phyloP scores from a whole-genome alignment of 2,113 vertebrate genomes.

The Oceanites oceanicus region DNA sequence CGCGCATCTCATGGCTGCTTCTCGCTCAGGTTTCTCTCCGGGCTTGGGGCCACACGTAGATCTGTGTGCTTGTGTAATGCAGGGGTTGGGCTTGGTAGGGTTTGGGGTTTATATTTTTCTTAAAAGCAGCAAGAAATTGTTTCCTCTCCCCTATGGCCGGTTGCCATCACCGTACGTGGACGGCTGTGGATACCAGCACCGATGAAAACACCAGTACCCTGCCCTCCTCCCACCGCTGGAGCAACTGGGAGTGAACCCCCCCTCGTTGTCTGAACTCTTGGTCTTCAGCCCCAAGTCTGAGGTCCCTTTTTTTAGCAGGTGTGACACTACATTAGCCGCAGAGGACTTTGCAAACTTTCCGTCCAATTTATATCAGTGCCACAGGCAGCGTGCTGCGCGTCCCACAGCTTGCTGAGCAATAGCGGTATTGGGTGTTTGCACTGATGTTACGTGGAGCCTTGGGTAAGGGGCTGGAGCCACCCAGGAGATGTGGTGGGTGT shows the following conservation, averaged over 20 bases:
- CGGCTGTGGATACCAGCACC: background rate
- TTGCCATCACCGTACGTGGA: rapidly evolving
- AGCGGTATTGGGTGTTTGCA: no score
- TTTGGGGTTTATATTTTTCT: background rate
- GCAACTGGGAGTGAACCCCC: background rate
- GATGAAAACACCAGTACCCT: background rate
- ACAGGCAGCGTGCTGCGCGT: background rate
- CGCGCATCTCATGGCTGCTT: rapidly evolving
- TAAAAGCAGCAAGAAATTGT: background rate
- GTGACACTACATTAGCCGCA: background rate
- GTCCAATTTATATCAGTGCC: background rate
- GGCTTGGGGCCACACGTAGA: rapidly evolving
- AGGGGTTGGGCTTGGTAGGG: background rate
- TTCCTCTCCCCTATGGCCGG: background rate
- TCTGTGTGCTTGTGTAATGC: background rate
- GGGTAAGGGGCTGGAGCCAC: background rate
- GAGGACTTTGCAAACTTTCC: background rate
- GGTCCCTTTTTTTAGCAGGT: background rate
- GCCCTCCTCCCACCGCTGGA: background rate
- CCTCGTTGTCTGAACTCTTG: background rate
- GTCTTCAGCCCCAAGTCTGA: background rate
- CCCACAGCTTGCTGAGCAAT: background rate
- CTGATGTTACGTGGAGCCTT: background rate
- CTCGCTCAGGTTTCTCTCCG: background rate
- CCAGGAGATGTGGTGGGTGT: rapidly evolving